phyloP scores from a whole-genome alignment of 2,113 vertebrate species.

The Sylvilagus bachmani region DNA sequence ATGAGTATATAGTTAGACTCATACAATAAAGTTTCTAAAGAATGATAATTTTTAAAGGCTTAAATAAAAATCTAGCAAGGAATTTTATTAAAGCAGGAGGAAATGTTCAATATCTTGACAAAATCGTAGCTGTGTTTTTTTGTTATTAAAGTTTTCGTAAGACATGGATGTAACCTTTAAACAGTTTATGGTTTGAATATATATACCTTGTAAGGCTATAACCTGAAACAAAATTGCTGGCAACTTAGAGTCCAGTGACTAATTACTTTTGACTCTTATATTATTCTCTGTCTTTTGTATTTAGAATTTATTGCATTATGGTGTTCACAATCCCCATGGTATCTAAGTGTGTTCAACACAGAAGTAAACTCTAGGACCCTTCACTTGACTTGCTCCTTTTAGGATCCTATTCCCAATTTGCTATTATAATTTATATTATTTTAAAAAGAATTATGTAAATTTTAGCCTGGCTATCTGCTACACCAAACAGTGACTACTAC shows the following conservation, averaged over 20 bases:
- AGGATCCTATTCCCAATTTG: background rate
- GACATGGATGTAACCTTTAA: background rate
- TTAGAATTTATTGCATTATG: background rate
- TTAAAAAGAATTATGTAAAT: background rate
- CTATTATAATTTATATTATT: background rate
- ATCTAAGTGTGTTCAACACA: background rate
- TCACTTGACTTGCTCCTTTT: background rate
- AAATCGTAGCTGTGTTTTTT: background rate
- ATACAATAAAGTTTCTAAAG: background rate
- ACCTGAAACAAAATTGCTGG: slow-evolving; percentile 17
- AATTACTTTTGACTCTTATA: background rate
- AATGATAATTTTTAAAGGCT: background rate
- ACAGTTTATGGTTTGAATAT: background rate
- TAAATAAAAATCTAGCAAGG: slow-evolving; percentile 21
- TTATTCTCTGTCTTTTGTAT: background rate
- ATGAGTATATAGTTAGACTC: background rate
- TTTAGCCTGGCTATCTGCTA: background rate
- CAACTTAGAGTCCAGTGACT: background rate
- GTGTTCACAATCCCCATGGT: background rate
- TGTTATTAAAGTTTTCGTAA: slow-evolving; percentile 1
- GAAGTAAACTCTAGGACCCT: background rate
- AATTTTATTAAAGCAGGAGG: background rate
- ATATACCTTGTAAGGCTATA: background rate
- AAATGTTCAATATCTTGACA: slow-evolving; percentile 1
- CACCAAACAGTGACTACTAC: background rate